A percentile compares a stretch with the other conserved stretches of the same genome.
Conservation (phyloP, 2,797 vertebrate genomes). For the Diplodus puntazzo region DNA sequence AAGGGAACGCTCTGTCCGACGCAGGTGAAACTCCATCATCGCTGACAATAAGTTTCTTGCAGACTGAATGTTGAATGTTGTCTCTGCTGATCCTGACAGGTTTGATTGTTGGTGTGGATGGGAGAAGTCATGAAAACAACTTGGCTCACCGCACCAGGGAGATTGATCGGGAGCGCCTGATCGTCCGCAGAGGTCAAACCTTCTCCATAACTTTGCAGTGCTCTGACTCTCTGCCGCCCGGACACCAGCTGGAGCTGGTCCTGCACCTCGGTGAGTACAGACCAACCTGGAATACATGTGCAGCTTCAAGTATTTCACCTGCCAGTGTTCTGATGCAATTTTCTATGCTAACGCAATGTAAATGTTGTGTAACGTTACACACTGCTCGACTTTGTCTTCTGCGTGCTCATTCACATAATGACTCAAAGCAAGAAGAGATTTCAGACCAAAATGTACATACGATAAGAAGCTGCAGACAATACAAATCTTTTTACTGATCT, state of each 20-base stretch:
- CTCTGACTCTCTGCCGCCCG: conserved; percentile 39
- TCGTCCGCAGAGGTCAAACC: conserved; percentile 85
- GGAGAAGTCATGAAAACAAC: conserved; percentile 83
- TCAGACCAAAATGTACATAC: background rate
- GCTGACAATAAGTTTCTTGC: too few species aligned
- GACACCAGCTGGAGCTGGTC: conserved; percentile 76
- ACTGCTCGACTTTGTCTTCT: background rate
- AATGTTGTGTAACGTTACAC: background rate
- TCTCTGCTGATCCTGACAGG: conserved; percentile 49
- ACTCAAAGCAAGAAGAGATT: background rate
- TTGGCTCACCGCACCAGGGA: conserved; percentile 82
- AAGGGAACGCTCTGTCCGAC: background rate
- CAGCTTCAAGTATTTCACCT: background rate
- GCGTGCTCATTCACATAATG: background rate
- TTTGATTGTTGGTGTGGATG: conserved; percentile 70
- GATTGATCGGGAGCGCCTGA: conserved; percentile 79
- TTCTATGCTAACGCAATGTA: background rate
- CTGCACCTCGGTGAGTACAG: conserved; percentile 83
- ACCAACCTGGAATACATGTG: background rate
- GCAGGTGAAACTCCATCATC: background rate
- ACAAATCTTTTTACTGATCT: background rate
- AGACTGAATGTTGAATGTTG: background rate
- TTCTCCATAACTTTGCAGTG: conserved; percentile 79
- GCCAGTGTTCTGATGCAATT: background rate
- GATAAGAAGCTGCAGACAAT: background rate